phyloP scores from a whole-genome alignment of 2,113 vertebrate genomes.

The Apeltes quadracus region DNA sequence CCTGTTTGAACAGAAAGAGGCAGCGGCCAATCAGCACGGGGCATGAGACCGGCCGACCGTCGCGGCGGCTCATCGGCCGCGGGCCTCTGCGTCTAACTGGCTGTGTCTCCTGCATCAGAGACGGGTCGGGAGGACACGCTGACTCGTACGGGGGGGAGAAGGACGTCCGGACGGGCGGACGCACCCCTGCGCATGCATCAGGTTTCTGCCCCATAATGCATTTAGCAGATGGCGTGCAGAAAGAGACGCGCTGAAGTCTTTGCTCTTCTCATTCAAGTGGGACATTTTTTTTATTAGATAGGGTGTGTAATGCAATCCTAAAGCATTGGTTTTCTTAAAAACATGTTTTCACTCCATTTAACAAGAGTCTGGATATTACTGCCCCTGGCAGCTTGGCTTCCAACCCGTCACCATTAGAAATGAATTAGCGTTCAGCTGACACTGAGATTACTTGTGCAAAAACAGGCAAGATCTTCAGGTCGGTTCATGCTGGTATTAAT shows the following conservation, averaged over 20 bases:
- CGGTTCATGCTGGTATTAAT: background rate
- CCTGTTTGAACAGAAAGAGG: constrained; percentile 72
- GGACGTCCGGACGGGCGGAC: constrained; percentile 16
- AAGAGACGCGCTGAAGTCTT: too few relatives aligned
- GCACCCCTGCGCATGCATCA: constrained; percentile 44
- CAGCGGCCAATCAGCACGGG: constrained; percentile 63
- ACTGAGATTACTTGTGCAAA: constrained; percentile 13
- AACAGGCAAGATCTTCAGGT: constrained; percentile 18
- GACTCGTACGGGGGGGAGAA: constrained; percentile 23
- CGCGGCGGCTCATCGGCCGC: constrained; percentile 39
- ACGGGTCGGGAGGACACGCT: constrained; percentile 18
- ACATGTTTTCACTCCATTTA: too few relatives aligned
- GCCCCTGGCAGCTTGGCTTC: too few relatives aligned
- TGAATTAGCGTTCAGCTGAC: constrained; percentile 39
- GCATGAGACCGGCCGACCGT: constrained; percentile 55
- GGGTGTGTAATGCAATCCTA: background rate
- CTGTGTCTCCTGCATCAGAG: constrained; percentile 33
- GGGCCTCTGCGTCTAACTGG: constrained; percentile 34
- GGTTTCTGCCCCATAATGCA: constrained; percentile 36
- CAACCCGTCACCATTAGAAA: constrained; percentile 43
- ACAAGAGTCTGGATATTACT: too few relatives aligned
- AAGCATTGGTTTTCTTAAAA: too few relatives aligned
- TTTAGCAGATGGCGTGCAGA: constrained; percentile 49
- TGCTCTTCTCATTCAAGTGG: background rate
- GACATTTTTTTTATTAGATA: background rate